Evolutionary conservation across 1,140 invertebrate genomes (phyloP), one percentile per base, ranked within the genome.

Genomic region (Eriocheir sinensis): DNA sequence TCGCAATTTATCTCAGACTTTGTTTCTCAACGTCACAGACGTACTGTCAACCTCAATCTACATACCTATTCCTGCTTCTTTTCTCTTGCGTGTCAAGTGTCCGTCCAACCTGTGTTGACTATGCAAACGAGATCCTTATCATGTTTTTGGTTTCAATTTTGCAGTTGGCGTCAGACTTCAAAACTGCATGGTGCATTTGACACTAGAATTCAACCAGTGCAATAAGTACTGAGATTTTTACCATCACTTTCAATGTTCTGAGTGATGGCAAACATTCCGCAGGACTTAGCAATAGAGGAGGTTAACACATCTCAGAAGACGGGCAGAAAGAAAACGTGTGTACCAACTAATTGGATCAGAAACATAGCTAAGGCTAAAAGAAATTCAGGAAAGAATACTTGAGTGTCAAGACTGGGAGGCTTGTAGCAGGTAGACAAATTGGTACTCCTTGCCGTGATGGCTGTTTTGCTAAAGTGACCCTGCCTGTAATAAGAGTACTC

Each of bases 391-490:
- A 60, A 60, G 4, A 60, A 60, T 60, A 60, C 17, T 9, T 60
- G 17, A 60, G 53, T 60, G 53, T 60, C 53, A 60, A 60, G 38
- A 36, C 81, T 85, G 81, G 81, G 12, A 85, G 81, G 81, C 30
- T 6, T 85, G 81, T 85, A 85, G 9, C 12, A 85, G 21, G 81
- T 85, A 34, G 81, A 40, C 80, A 85, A 85, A 85, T 40, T 85
- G 81, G 81, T 2, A 85, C 81, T 85, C 81, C 81, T 85, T 85
- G 81, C 27, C 81, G 38, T 85, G 81, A 85, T 4, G 80, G 6
- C 27, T 85, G 3, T 34, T 34, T 9, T 85, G 53, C 9, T 27
- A 85, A 34, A 85, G 81, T 85, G 81, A 36, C 81, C 81, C 81
- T 34, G 81, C 30, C 81, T 34, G 81, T 85, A 34, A 85, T 32